Evolutionary conservation across 1,140 invertebrate genomes (phyloP), one percentile per base, ranked within the genome.

Genomic region (Drosophila lini): DNA sequence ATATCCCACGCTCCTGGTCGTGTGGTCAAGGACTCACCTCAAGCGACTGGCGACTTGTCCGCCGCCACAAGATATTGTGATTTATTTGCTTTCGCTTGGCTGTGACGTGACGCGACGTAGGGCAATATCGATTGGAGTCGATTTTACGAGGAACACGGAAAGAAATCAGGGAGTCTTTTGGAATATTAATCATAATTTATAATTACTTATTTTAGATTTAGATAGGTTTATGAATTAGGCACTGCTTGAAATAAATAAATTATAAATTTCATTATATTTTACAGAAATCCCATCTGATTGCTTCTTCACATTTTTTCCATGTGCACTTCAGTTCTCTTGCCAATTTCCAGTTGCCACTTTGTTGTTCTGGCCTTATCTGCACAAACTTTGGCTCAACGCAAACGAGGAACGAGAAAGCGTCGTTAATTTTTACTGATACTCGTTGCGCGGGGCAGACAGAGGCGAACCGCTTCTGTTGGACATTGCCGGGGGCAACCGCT

Each of bases 41-140:
- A 79, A 86, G 78, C 82, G 58, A 61, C 65, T 78, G 74, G 82
- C 74, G 64, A 48, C 63, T 78, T 79, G 83, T 83, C 83, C 64
- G 70, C 77, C 69, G 64, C 48, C 81, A 83, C 80, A 89, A 88
- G 83, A 88, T 88, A 89, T 89, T 83, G 83, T 88, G 83, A 88
- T 88, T 88, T 88, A 88, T 88, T 89, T 83, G 83, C 80, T 80
- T 88, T 88, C 59, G 68, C 77, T 71, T 71, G 65, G 31, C 69
- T 78, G 69, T 88, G 83, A 88, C 83, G 74, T 88, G 83, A 78
- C 60, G 50, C 80, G 64, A 60, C 63, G 61, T n/a, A 36, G 36
- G 65, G 55, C 56, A 60, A 31, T 74, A 55, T 74, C 67, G 60
- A 59, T 62, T 80, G 45, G 77, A 55, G 55, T 56, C 67, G 61